Conservation (phyloP, 2,888 invertebrate genomes). For the Arenicola marina region DNA sequence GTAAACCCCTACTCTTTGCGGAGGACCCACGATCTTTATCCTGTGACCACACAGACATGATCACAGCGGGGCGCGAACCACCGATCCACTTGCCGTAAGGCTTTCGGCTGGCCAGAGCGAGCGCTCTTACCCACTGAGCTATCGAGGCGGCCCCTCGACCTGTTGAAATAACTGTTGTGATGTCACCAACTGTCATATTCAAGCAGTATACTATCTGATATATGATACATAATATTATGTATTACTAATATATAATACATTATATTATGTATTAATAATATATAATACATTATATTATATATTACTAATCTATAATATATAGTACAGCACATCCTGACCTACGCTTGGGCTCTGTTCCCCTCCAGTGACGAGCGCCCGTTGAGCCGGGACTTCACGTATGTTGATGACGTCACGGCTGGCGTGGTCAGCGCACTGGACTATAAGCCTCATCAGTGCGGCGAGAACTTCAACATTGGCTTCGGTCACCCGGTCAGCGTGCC, state of each 20-base stretch:
- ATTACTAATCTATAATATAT: background rate
- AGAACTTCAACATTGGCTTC: slow-evolving; percentile 32
- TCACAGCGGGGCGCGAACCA: no score
- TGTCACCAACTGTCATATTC: no score
- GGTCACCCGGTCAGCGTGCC: slow-evolving; percentile 31
- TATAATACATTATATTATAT: background rate
- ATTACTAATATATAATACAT: background rate
- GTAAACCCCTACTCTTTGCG: no score
- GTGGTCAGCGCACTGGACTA: slow-evolving; percentile 25
- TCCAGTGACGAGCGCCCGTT: slow-evolving; percentile 18
- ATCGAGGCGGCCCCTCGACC: no score
- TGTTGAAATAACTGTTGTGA: no score
- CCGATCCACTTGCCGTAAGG: no score
- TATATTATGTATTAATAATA: background rate
- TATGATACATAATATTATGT: no score
- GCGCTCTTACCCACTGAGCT: no score
- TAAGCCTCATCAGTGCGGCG: slow-evolving; percentile 24
- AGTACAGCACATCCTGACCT: background rate
- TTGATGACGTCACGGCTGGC: slow-evolving; percentile 35
- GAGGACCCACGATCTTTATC: no score
- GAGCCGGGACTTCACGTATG: slow-evolving; percentile 36
- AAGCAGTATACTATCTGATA: no score
- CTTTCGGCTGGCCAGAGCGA: no score
- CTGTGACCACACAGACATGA: no score
- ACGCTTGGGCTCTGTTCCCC: background rate